Percentiles rank a stretch among this genome's conserved stretches.
Conservation (phyloP, 2,113 vertebrate genomes). For the Grantiella picta region DNA sequence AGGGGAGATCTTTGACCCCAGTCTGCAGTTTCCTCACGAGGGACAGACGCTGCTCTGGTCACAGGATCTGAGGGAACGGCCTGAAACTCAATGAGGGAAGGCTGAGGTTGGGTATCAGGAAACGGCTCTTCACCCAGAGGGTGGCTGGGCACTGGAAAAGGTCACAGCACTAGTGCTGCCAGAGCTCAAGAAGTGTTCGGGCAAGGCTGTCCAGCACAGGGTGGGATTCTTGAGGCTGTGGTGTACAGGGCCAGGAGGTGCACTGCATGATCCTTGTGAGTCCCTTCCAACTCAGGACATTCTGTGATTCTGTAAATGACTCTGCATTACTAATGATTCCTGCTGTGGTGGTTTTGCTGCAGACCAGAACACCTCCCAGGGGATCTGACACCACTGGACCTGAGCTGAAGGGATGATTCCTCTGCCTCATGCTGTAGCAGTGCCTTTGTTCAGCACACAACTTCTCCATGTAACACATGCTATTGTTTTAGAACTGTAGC, state of each 20-base stretch:
- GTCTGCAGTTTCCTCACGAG: fast-evolving
- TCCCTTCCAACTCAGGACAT: background rate
- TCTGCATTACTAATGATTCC: fast-evolving
- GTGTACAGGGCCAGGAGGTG: background rate
- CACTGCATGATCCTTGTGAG: background rate
- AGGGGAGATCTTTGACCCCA: fast-evolving
- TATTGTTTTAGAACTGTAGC: background rate
- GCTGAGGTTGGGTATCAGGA: too few relatives aligned
- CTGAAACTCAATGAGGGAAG: too few relatives aligned
- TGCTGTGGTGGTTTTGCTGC: background rate
- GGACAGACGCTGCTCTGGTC: background rate
- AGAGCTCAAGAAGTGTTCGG: background rate
- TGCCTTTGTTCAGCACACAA: background rate
- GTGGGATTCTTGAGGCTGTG: background rate
- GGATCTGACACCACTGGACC: fast-evolving
- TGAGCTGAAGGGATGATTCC: background rate
- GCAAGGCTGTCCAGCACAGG: fast-evolving
- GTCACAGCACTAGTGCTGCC: background rate
- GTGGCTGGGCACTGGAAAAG: background rate
- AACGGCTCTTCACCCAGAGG: background rate
- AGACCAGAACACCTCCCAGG: fast-evolving
- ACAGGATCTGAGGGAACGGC: background rate
- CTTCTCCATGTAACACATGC: background rate
- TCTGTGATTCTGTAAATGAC: background rate
- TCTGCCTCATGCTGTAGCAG: fast-evolving